Evolutionary conservation across 2,113 vertebrate genomes (phyloP), one percentile per base, ranked within the genome.

Genomic region (Fulica atra): DNA sequence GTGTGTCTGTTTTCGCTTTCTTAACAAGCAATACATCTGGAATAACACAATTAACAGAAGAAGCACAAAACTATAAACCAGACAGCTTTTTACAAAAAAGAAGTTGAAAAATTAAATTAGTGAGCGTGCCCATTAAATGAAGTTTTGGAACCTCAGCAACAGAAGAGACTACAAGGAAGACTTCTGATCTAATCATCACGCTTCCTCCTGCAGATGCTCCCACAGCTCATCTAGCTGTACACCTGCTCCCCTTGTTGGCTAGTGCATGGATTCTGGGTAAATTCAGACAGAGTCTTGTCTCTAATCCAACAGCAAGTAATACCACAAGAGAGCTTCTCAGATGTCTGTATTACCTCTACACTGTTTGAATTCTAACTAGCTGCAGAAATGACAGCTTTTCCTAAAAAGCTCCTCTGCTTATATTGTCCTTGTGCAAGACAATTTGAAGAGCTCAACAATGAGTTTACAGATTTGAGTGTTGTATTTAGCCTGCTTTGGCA

Each of bases 271-370:
- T 46, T 56, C 79, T 59, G 20, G 28, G 15, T 35, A 88, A 87
- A 2, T 29, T 77, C 51, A 53, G 16, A 26, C 13, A 61, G 38
- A 73, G 15, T n/a, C 36, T 61, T 74, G 46, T 65, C 53, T 85
- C 20, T 63, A 57, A 69, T 61, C 24, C 60, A 36, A 38, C 29
- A 86, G 36, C 23, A 53, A 74, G 25, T 69, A 25, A 24, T n/a
- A 69, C 33, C 33, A 51, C 38, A 78, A 16, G 13, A 77, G 19
- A 11, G 64, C 7, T 69, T 70, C 50, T 28, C 35, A 44, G 36
- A 24, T 46, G 20, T 16, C 28, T 61, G 6, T 0, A 0, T 12
- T 82, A 16, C 24, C 61, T 40, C 28, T 56, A 38, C 15, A 56
- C 14, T 44, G 21, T 23, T 83, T 86, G 59, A n/a, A 71, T 9